Conservation (phyloP, 2,888 invertebrate genomes). For the Biston stratarius region DNA sequence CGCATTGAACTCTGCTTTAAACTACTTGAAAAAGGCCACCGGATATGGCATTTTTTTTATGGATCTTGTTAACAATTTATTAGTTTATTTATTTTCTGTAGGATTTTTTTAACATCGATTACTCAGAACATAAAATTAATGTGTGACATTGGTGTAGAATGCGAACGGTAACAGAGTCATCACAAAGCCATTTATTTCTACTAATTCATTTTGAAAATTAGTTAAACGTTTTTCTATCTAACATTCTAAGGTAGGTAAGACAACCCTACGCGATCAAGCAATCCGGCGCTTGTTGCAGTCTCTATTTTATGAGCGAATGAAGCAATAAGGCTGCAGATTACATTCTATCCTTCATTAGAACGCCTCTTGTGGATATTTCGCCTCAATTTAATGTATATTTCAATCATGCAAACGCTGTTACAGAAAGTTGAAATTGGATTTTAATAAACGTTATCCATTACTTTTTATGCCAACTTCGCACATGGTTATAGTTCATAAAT, state of each 20-base stretch:
- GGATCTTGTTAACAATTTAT: too few species aligned
- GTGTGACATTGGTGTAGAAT: too few species aligned
- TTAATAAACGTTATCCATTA: not conserved
- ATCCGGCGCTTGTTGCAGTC: constrained; percentile 31
- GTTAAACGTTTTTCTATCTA: too few species aligned
- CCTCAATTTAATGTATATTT: constrained; percentile 6
- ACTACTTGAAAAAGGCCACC: too few species aligned
- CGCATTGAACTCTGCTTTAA: too few species aligned
- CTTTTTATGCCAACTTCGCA: not conserved
- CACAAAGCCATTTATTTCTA: too few species aligned
- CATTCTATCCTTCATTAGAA: constrained; percentile 35
- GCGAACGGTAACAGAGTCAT: too few species aligned
- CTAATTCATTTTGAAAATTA: too few species aligned
- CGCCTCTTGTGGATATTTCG: constrained; percentile 26
- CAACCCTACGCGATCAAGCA: constrained; percentile 22
- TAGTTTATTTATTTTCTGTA: too few species aligned
- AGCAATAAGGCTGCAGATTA: constrained; percentile 39
- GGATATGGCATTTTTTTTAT: too few species aligned
- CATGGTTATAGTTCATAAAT: not conserved
- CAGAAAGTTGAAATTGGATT: not conserved
- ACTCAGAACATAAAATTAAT: too few species aligned
- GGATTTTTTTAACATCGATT: too few species aligned
- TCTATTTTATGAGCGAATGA: constrained; percentile 40
- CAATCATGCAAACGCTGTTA: not conserved
- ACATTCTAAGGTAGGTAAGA: not conserved